Percentiles rank a stretch among this genome's conserved stretches.
Conservation (phyloP, 1,140 invertebrate genomes). For the Drosophila lacertosa region DNA sequence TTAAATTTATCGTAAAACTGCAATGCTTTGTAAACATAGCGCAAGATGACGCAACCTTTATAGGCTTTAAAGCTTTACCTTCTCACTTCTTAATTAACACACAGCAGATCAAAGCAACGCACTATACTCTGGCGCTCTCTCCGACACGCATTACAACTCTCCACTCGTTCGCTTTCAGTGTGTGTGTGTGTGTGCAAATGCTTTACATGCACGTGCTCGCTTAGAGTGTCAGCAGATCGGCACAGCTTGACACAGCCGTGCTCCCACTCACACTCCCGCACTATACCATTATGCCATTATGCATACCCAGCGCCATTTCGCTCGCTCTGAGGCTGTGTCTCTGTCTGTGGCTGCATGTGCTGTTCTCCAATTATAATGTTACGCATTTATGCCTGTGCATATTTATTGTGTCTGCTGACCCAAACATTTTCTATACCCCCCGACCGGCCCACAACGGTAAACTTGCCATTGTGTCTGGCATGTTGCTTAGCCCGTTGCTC, state of each 20-base stretch:
- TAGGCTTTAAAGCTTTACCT: too few species aligned
- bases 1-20: too few species aligned
- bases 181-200: too few species aligned
- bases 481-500: slow-evolving; percentile 27
- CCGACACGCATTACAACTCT: too few species aligned
- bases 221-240: slow-evolving; percentile 5
- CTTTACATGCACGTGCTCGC: background rate
- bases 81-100: background rate
- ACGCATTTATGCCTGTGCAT: slow-evolving; percentile 67
- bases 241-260: background rate
- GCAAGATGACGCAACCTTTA: too few species aligned
- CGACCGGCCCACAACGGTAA: background rate
- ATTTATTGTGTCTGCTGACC: slow-evolving; percentile 57
- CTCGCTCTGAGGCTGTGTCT: background rate
- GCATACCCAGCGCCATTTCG: background rate
- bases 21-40: too few species aligned
- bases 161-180: too few species aligned
- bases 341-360: slow-evolving; percentile 11
- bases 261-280: background rate
- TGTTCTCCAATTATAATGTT: slow-evolving; percentile 62
- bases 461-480: slow-evolving; percentile 3
- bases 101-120: background rate
- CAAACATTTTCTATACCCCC: slow-evolving; percentile 28
- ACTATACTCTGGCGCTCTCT: too few species aligned
- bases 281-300: too few species aligned